Percentiles rank a stretch among this genome's conserved stretches.
Evolutionary conservation across 2,113 vertebrate genomes (phyloP).

Genomic region (Murina feae): DNA sequence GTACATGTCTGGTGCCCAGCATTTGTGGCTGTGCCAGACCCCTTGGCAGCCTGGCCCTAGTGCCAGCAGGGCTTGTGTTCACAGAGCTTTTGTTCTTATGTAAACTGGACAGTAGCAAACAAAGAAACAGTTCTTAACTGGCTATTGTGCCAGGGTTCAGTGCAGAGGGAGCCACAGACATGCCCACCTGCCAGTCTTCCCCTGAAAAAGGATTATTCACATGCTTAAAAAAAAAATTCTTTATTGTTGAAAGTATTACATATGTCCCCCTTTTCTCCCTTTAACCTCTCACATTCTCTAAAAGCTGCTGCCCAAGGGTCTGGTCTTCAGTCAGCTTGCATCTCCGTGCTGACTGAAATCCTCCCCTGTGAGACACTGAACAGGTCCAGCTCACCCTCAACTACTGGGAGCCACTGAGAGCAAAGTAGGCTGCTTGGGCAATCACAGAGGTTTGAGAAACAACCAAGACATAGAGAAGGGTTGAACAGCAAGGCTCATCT

Average conservation of each 20-base stretch:
- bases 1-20: background rate
- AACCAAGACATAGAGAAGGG: background rate
- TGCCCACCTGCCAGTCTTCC: background rate
- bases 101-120: too few relatives aligned
- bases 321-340: background rate
- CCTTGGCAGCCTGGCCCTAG: background rate
- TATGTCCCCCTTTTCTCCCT: too few relatives aligned
- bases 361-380: background rate
- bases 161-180: background rate
- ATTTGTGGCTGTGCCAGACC: background rate
- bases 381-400: background rate
- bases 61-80: background rate
- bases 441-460: background rate
- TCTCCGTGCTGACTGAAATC: background rate
- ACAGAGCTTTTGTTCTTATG: background rate
- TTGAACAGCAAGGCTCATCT: background rate
- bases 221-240: background rate
- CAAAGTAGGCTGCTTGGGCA: background rate
- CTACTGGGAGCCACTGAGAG: background rate
- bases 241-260: too few relatives aligned
- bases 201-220: background rate
- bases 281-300: too few relatives aligned
- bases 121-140: background rate
- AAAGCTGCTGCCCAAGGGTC: background rate
- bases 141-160: background rate